phyloP scores from a whole-genome alignment of 2,888 invertebrate genomes.

The Rhagophthalmus giganteus region DNA sequence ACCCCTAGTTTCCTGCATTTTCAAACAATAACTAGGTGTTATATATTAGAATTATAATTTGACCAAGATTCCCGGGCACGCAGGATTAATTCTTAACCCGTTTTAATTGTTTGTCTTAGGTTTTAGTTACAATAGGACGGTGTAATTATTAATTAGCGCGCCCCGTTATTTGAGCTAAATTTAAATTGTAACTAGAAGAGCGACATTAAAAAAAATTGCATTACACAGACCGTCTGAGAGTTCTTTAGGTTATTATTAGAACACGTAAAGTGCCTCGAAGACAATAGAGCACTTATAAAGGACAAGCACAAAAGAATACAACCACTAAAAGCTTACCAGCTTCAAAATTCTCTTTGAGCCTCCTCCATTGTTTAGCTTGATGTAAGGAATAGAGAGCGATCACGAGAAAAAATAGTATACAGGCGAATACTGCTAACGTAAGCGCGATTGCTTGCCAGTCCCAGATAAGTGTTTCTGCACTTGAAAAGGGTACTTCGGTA shows the following conservation, averaged over 20 bases:
- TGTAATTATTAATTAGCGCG: background rate
- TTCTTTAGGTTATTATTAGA: background rate
- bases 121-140: too few relatives aligned
- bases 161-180: background rate
- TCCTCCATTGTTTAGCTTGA: constrained; percentile 78
- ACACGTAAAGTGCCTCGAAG: background rate
- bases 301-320: constrained; percentile 7
- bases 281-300: constrained; percentile 1
- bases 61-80: too few relatives aligned
- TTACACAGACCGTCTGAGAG: background rate
- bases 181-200: too few relatives aligned
- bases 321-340: constrained; percentile 63
- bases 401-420: constrained; percentile 77
- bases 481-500: constrained; percentile 54
- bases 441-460: constrained; percentile 76
- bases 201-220: background rate
- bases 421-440: constrained; percentile 73
- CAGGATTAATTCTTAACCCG: too few relatives aligned
- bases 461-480: constrained; percentile 61
- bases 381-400: constrained; percentile 76
- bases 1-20: too few relatives aligned
- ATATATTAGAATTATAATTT: too few relatives aligned
- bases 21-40: too few relatives aligned
- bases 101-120: too few relatives aligned
- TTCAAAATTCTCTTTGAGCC: constrained; percentile 75